Evolutionary conservation across 2,113 vertebrate genomes (phyloP), one percentile per base, ranked within the genome.

Genomic region (Pituophis catenifer): DNA sequence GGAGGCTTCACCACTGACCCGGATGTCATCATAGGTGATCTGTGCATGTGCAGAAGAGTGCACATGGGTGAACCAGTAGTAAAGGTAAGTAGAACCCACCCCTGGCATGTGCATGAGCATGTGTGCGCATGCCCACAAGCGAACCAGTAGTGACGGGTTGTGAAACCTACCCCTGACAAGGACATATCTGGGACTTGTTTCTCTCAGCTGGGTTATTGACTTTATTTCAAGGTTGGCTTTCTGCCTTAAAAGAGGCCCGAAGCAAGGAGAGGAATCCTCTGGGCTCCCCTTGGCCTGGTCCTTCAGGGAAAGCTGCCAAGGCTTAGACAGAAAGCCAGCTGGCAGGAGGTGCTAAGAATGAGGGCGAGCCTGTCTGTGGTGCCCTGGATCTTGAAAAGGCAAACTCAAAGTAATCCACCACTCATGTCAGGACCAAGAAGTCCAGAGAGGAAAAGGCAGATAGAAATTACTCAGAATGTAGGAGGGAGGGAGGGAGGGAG

Each of bases 181-280:
- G 48, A 89, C 3, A 8, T 29, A 12, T 55, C 90, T n/a, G 65
- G 59, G 59, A 13, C 10, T 44, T 75, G 85, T 65, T 91, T 87
- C 24, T 54, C 54, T 85, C 23, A 8, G 90, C 54, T 59, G 65
- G 48, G 24, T 65, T 89, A 5, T 11, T 15, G 19, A 50, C 85
- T 91, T 75, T 81, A 38, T 91, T 89, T 93, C 50, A 86, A 53
- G 24, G 1, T 54, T 6, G 52, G 62, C 62, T 91, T 21, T 44
- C 44, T 54, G 57, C 33, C 48, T 65, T 90, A 55, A 92, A 86
- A 92, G 89, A 92, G 65, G 93, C 57, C 89, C 55, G 13, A 53
- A 29, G 50, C 70, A 10, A 6, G 88, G 48, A 8, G 5, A 62
- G 55, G 90, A 55, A 91, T 48, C 29, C 55, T 65, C 17, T 70